Evolutionary conservation across 2,797 vertebrate genomes (phyloP).

Genomic region (Sparidentex hasta): DNA sequence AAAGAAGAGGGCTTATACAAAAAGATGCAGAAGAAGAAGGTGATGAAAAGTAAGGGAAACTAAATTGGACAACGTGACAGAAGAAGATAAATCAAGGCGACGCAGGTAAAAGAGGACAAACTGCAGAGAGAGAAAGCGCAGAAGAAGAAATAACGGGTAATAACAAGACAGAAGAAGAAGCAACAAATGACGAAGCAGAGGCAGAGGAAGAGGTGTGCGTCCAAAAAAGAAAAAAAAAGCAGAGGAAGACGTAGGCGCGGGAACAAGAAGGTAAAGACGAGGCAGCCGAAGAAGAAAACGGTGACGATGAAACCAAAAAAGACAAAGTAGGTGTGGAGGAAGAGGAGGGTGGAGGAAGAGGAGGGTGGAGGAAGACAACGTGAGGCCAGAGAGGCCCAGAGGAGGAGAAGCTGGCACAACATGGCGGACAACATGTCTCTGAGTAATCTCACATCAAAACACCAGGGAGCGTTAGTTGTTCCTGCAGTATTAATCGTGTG

Average conservation of each 20-base stretch:
- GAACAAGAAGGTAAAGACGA: constrained; percentile 7
- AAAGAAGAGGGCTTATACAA: neutral
- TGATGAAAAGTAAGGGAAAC: neutral
- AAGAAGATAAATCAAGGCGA: neutral
- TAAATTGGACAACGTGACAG: neutral
- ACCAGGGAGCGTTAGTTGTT: neutral
- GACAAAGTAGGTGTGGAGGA: neutral
- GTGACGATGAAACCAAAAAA: neutral
- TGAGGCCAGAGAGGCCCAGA: neutral
- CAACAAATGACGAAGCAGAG: constrained; percentile 10
- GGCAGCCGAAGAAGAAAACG: neutral
- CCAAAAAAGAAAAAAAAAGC: neutral
- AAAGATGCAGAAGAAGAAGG: neutral
- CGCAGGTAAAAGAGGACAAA: neutral
- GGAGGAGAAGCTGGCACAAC: constrained; percentile 22
- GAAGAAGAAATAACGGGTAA: neutral
- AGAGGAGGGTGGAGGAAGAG: constrained; percentile 5
- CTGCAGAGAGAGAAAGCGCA: neutral
- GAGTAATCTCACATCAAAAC: constrained; percentile 28
- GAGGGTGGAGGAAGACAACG: constrained; percentile 3
- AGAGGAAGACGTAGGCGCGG: constrained; percentile 26
- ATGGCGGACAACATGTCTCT: constrained; percentile 1
- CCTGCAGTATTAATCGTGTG: neutral
- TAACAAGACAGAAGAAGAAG: neutral
- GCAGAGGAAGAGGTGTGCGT: neutral